A percentile compares a stretch with the other conserved stretches of the same genome.
Evolutionary conservation across 2,113 vertebrate genomes (phyloP).

Genomic region (Todiramphus chloris): DNA sequence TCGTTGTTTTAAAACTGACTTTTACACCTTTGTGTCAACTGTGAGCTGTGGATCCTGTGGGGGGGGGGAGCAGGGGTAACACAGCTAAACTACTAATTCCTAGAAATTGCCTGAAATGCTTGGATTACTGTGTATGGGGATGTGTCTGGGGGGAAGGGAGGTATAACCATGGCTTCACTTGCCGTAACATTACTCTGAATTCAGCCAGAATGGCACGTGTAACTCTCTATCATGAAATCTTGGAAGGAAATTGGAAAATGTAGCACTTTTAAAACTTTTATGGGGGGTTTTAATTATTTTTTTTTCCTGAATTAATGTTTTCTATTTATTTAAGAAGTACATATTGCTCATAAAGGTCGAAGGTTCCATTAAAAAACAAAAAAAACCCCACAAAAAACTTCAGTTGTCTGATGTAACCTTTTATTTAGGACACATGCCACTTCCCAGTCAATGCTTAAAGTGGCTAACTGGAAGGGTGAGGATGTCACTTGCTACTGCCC

Average conservation of each 20-base stretch:
- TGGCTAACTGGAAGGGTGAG: neutral
- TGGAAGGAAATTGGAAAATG: neutral
- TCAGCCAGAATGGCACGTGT: neutral
- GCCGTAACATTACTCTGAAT: neutral
- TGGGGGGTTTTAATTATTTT: neutral
- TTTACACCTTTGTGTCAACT: neutral
- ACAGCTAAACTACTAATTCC: slow-evolving; percentile 21
- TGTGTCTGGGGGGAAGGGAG: neutral
- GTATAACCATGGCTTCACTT: neutral
- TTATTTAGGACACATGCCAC: neutral
- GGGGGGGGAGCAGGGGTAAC: neutral
- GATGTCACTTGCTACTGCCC: neutral
- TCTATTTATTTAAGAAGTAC: slow-evolving; percentile 58
- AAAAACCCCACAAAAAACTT: neutral
- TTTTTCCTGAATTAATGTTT: neutral
- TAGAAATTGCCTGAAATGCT: neutral
- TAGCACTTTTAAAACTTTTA: slow-evolving; percentile 39
- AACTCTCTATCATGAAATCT: neutral
- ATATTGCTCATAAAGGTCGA: slow-evolving; percentile 1
- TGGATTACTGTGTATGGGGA: neutral
- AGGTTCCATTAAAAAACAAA: slow-evolving; percentile 29
- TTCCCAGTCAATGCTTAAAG: neutral
- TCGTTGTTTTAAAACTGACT: neutral
- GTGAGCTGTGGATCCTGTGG: neutral
- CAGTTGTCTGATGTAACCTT: neutral